Conservation (phyloP, 2,888 invertebrate species). For the Matsumyia berberina region DNA sequence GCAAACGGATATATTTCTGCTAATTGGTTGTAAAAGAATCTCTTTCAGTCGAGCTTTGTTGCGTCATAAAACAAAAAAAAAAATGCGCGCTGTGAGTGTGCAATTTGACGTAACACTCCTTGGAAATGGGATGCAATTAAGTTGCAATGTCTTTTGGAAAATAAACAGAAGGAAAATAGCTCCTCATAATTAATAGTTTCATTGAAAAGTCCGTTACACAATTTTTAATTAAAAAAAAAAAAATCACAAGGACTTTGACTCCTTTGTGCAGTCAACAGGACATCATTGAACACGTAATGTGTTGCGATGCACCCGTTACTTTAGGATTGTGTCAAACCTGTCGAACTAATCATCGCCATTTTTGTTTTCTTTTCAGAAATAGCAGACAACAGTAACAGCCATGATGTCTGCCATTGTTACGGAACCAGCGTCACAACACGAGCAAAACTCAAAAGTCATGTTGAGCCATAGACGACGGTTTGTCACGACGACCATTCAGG, state of each 20-base stretch:
- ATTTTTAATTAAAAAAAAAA: constrained; percentile 18
- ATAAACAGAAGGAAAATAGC: background rate
- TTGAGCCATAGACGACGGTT: constrained; percentile 48
- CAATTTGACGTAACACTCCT: background rate
- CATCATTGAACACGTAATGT: too few relatives aligned
- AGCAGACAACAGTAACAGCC: constrained; percentile 26
- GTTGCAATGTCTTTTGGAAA: background rate
- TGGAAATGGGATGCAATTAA: background rate
- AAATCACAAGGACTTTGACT: background rate
- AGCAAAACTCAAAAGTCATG: constrained; percentile 47
- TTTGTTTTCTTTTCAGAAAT: constrained; percentile 58
- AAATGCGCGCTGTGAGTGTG: background rate
- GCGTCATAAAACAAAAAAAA: constrained; percentile 14
- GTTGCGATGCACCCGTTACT: too few relatives aligned
- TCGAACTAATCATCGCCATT: background rate
- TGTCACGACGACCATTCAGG: background rate
- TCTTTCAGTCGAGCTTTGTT: too few relatives aligned
- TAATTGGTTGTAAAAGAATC: constrained; percentile 58
- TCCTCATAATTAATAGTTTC: constrained; percentile 16
- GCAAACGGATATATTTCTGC: constrained; percentile 17
- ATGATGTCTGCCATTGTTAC: constrained; percentile 57
- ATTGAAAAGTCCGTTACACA: constrained; percentile 15
- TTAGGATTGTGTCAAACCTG: too few relatives aligned
- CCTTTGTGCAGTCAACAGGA: background rate
- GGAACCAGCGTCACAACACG: constrained; percentile 45